These are phyloP conservation scores for Aphidoletes aphidimyza DNA, from an alignment of 2,888 invertebrate genomes.

Conservation along the genomic window DNA sequence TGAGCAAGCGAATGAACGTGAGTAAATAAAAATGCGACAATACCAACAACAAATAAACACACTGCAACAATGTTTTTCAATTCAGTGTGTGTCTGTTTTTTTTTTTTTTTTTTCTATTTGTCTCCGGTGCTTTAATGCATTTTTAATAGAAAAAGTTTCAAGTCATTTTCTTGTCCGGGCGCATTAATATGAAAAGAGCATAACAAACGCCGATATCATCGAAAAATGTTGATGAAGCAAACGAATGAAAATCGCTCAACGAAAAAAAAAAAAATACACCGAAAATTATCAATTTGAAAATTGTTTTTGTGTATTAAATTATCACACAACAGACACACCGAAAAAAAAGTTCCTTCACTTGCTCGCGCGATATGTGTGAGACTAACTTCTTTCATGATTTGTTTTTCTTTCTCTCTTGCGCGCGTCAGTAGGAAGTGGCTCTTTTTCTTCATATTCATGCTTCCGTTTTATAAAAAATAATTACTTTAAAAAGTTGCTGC, in stretches of 20 bases:
- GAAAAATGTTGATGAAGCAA: not conserved
- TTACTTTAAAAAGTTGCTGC: slow-evolving; percentile 39
- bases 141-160: slow-evolving; percentile 46
- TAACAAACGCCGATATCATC: not conserved
- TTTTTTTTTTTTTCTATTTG: slow-evolving; percentile 10
- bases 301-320: slow-evolving; percentile 44
- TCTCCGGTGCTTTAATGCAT: slow-evolving; percentile 31
- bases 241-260: not conserved
- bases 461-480: slow-evolving; percentile 51
- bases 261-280: not conserved
- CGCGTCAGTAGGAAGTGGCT: not conserved
- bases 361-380: not conserved
- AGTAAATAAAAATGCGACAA: slow-evolving; percentile 21
- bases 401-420: not conserved
- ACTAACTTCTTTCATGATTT: not conserved
- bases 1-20: not conserved
- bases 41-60: slow-evolving; percentile 25
- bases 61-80: not conserved
- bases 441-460: slow-evolving; percentile 38
- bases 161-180: slow-evolving; percentile 48
- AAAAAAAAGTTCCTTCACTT: slow-evolving; percentile 14
- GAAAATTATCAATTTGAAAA: slow-evolving; percentile 46
- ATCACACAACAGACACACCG: too few relatives aligned
- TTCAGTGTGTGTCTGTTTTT: too few relatives aligned
- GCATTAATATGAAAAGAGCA: slow-evolving; percentile 15